Conservation (phyloP, 2,113 vertebrate species). For the Taxidea taxus region DNA sequence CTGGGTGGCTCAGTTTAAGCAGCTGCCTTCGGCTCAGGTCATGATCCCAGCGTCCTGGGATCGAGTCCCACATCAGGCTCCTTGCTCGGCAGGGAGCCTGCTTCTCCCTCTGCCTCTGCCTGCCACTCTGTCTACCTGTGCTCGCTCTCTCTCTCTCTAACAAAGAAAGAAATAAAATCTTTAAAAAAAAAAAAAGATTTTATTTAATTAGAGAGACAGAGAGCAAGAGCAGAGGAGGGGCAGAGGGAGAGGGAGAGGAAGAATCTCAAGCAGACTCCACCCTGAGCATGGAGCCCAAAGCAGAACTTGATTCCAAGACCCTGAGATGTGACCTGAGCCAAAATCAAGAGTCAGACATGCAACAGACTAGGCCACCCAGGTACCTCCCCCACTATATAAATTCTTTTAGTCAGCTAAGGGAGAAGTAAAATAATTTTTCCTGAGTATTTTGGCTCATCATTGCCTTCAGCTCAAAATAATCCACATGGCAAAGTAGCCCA, state of each 20-base stretch:
- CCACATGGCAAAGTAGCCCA: neutral
- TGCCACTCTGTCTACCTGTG: too few species aligned
- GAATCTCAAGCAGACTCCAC: neutral
- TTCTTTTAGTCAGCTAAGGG: neutral
- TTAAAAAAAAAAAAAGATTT: too few species aligned
- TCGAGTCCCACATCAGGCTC: too few species aligned
- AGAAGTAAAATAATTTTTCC: neutral
- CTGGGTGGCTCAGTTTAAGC: too few species aligned
- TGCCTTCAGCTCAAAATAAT: neutral
- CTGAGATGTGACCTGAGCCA: neutral
- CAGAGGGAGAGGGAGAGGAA: neutral
- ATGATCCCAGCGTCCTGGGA: too few species aligned
- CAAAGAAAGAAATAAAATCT: too few species aligned
- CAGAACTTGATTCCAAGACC: neutral
- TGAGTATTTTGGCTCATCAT: neutral
- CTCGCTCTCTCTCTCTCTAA: too few species aligned
- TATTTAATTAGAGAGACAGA: neutral
- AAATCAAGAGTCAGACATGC: neutral
- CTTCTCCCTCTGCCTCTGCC: too few species aligned
- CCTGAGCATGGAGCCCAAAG: neutral
- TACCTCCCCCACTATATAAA: neutral
- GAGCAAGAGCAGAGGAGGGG: neutral
- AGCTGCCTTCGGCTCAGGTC: too few species aligned
- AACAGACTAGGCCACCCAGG: neutral
- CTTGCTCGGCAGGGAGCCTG: too few species aligned